Evolutionary conservation across 2,113 vertebrate genomes (phyloP).

Genomic region (Hepsetus odoe): DNA sequence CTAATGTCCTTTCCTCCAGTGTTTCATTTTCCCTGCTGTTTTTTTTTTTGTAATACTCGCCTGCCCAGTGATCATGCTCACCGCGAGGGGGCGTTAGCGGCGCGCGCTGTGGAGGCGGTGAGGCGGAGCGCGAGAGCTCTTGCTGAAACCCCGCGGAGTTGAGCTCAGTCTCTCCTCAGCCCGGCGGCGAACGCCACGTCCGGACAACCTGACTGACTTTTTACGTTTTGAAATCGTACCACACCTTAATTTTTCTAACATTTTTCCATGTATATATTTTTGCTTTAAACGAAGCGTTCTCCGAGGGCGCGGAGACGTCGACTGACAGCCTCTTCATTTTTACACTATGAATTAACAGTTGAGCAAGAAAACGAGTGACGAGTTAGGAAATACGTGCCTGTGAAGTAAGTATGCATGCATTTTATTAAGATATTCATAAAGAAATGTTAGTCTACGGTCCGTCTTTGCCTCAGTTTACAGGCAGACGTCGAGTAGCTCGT

Average conservation of each 20-base stretch:
- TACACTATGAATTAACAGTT: constrained; percentile 14
- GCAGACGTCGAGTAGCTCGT: not conserved
- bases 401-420: constrained; percentile 22
- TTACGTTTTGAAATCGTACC: not conserved
- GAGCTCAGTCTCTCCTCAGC: not conserved
- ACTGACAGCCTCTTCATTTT: not conserved
- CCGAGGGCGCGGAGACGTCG: not conserved
- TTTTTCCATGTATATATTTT: not conserved
- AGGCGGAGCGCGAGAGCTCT: not conserved
- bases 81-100: not conserved
- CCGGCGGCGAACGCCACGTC: not conserved
- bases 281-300: not conserved
- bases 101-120: not conserved
- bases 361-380: constrained; percentile 23
- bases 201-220: not conserved
- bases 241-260: not conserved
- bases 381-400: constrained; percentile 6
- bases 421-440: not conserved
- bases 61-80: not conserved
- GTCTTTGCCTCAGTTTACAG: too few species aligned
- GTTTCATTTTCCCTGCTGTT: too few species aligned
- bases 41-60: not conserved
- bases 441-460: not conserved
- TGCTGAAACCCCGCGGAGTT: not conserved
- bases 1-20: too few species aligned